phyloP scores from a whole-genome alignment of 2,797 vertebrate genomes.

The Syndactyla subalaris region DNA sequence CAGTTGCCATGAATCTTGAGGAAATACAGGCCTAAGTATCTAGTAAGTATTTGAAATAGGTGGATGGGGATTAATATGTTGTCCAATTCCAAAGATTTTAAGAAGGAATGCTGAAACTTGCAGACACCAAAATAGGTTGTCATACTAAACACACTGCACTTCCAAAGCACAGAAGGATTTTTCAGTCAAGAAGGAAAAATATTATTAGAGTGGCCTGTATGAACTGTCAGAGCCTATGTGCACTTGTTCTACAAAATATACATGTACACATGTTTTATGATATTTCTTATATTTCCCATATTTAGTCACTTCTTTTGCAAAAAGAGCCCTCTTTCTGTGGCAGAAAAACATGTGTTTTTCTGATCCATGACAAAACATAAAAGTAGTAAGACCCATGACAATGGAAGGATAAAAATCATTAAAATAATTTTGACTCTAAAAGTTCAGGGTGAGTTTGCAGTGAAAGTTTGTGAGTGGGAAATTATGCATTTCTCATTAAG shows the following conservation, averaged over 20 bases:
- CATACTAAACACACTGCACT: neutral
- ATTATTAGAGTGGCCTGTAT: neutral
- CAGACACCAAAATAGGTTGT: neutral
- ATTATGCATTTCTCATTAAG: slow-evolving; percentile 33
- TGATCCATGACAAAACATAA: neutral
- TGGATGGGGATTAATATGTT: neutral
- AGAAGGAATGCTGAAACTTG: neutral
- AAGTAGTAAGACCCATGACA: neutral
- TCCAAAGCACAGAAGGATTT: neutral
- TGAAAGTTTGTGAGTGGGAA: neutral
- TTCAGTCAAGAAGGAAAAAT: neutral
- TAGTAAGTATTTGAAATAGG: neutral
- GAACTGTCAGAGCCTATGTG: neutral
- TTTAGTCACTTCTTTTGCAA: neutral
- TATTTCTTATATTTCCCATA: neutral
- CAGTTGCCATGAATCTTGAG: neutral
- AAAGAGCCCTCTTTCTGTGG: neutral
- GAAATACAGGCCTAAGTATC: neutral
- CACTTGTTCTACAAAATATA: neutral
- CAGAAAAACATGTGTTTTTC: neutral
- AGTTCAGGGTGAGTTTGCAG: neutral
- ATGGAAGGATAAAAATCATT: neutral
- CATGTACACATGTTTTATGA: neutral
- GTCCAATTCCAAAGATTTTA: neutral
- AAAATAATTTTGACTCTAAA: neutral